A percentile compares a stretch with the other conserved stretches of the same genome.
Evolutionary conservation across 2,113 vertebrate species (phyloP).

Genomic region (Bothrops jararaca): DNA sequence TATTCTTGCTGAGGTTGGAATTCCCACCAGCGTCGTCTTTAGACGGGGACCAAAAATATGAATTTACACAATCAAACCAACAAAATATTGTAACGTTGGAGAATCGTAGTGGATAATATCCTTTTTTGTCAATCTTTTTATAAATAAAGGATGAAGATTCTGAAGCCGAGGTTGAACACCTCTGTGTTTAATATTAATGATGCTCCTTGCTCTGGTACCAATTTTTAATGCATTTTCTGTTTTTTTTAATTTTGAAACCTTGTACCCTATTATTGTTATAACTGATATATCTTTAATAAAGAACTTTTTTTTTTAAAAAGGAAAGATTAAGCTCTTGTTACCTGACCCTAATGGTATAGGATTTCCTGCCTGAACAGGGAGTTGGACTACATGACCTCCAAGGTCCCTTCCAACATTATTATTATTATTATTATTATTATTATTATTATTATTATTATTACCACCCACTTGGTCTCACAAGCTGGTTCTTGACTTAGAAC

Average conservation of each 20-base stretch:
- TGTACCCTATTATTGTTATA: background rate
- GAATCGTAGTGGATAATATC: background rate
- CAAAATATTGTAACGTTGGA: background rate
- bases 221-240: background rate
- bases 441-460: too few species aligned
- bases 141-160: background rate
- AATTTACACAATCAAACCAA: background rate
- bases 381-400: too few species aligned
- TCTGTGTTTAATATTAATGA: background rate
- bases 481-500: too few species aligned
- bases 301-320: too few species aligned
- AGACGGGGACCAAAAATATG: background rate
- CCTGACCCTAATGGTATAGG: too few species aligned
- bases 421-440: too few species aligned
- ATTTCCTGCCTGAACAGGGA: too few species aligned
- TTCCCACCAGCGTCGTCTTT: background rate
- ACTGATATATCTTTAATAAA: background rate
- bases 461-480: too few species aligned
- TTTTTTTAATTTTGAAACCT: background rate
- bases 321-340: too few species aligned
- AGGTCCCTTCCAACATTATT: too few species aligned
- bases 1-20: background rate
- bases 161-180: background rate
- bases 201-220: background rate
- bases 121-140: background rate